Base-by-base conservation (phyloP, 1,140 invertebrate genomes). In the Homalodisca vitripennis region DNA sequence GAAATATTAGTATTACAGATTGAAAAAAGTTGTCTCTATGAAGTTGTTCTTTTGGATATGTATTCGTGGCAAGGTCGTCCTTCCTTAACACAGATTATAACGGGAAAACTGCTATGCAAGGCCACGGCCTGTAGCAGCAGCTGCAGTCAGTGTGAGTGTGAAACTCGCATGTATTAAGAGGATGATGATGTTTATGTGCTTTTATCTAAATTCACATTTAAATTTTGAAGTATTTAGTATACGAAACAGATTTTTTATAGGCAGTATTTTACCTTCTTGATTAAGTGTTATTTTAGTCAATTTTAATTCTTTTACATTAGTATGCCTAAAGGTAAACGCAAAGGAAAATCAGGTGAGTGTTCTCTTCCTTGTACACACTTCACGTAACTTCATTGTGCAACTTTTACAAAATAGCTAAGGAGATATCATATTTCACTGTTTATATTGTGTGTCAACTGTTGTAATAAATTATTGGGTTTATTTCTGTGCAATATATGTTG, bases 261-360 rank as follows among this genome's bases (percentile, higher is more conserved):
- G 46, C 68, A 71, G 70, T 70, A 70, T 69, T 72, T 72, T 74
- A 69, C 34, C 69, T 67, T 75, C 74, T 75, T 75, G 74, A 75
- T 75, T 63, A 70, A 74, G 62, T 74, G 53, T 73, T 69, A 65
- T 65, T 41, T 70, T 67, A 70, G 57, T 17, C 14, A 24, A 66
- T 48, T 69, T 55, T 55, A 67, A 70, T 51, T 46, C 51, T n/a
- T 34, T 48, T 29, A 26, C 29, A 26, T 17, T 57, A 75, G 22
- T 17, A 74, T 74, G 71, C 74, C 74, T 57, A 75, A 75, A 71
- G 74, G 74, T 68, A 74, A 73, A 69, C 73, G 68, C 31, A 73
- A 70, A 53, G 73, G 71, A 69, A 74, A 74, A 64, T 70, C 73
- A 31, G 73, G 71, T 72, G 34, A 69, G 70, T 69, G 14, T 32